phyloP scores from a whole-genome alignment of 2,797 vertebrate species.

The Eutrigla gurnardus region DNA sequence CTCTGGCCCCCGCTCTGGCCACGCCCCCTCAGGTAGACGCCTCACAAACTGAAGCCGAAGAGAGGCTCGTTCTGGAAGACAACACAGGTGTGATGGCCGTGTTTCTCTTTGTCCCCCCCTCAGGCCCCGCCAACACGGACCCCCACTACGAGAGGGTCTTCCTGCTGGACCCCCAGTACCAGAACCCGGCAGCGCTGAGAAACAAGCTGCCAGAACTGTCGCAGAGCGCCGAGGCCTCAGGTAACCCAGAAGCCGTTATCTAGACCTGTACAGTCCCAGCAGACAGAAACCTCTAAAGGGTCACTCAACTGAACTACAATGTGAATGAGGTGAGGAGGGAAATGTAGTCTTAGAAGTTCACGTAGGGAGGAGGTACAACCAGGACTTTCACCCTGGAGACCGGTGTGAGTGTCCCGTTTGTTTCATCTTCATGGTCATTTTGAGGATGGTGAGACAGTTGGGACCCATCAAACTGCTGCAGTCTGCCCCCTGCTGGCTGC shows the following conservation, averaged over 20 bases:
- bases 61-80: no score
- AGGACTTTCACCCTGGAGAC: no score
- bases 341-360: no score
- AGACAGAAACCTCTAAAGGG: no score
- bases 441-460: no score
- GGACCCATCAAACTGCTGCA: background rate
- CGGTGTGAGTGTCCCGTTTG: no score
- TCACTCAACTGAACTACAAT: no score
- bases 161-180: slow-evolving; percentile 91
- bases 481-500: background rate
- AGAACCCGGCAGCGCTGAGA: slow-evolving; percentile 87
- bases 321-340: no score
- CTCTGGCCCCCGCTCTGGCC: slow-evolving; percentile 83
- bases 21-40: slow-evolving; percentile 62
- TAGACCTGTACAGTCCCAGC: no score
- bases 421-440: no score
- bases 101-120: background rate
- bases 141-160: slow-evolving; percentile 92
- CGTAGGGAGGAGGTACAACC: no score
- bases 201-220: slow-evolving; percentile 92
- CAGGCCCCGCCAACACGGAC: slow-evolving; percentile 82
- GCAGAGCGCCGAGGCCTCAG: slow-evolving; percentile 91
- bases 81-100: no score
- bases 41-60: background rate
- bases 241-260: slow-evolving; percentile 36